Evolutionary conservation across 2,888 invertebrate genomes (phyloP).

Genomic region (Rhamphomyia laevipes): DNA sequence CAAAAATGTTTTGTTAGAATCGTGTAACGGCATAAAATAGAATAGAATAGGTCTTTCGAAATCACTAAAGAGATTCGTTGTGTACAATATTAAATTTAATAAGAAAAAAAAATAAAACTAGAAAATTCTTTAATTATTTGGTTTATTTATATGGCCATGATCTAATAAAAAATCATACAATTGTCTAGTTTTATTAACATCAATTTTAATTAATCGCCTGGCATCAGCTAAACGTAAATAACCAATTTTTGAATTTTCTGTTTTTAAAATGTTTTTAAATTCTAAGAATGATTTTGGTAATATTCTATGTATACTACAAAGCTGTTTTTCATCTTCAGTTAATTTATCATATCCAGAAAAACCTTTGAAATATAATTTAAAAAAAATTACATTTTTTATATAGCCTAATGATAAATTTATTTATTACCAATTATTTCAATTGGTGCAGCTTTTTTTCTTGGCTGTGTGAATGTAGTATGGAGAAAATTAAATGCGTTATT

Average conservation of each 20-base stretch:
- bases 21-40: too few species aligned
- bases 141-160: background rate
- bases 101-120: background rate
- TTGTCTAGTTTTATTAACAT: conserved; percentile 85
- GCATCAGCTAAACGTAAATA: conserved; percentile 70
- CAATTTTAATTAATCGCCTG: conserved; percentile 73
- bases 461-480: conserved; percentile 14
- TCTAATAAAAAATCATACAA: conserved; percentile 61
- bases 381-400: background rate
- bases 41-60: too few species aligned
- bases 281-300: conserved; percentile 68
- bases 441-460: conserved; percentile 32
- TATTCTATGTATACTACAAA: conserved; percentile 65
- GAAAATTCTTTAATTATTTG: background rate
- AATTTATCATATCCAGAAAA: conserved; percentile 68
- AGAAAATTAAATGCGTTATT: conserved; percentile 5
- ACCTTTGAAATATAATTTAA: conserved; percentile 43
- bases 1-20: too few species aligned
- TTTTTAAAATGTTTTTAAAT: conserved; percentile 59
- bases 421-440: conserved; percentile 29
- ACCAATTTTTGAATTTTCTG: conserved; percentile 65
- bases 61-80: too few species aligned
- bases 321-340: conserved; percentile 54
- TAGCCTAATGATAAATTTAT: too few species aligned
- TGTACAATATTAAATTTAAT: too few species aligned